These are phyloP conservation scores for Exocentrus adspersus DNA, from an alignment of 2,888 invertebrate genomes.

Conservation along the genomic window DNA sequence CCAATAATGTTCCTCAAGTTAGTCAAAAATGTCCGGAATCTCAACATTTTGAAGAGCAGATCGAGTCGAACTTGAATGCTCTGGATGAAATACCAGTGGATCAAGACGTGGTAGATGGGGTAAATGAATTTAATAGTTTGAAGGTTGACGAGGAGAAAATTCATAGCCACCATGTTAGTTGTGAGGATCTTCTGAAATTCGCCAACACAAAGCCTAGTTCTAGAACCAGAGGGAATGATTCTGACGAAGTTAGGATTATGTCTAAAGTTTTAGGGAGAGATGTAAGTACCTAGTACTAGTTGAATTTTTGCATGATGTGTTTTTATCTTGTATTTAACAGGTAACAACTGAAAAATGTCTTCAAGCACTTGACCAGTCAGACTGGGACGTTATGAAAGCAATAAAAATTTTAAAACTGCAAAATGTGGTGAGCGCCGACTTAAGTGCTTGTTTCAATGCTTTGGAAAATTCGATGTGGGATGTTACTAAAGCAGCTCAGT, in stretches of 20 bases:
- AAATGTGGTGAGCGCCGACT: constrained; percentile 60
- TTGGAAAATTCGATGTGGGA: constrained; percentile 74
- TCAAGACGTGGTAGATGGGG: constrained; percentile 53
- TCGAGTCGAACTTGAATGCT: constrained; percentile 71
- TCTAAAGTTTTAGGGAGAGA: constrained; percentile 83
- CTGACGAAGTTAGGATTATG: constrained; percentile 93
- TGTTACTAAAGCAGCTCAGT: constrained; percentile 73
- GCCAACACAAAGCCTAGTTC: constrained; percentile 86
- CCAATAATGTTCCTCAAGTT: constrained; percentile 52
- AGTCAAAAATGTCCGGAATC: constrained; percentile 61
- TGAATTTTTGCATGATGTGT: too few species aligned
- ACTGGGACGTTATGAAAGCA: constrained; percentile 90
- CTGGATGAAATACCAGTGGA: constrained; percentile 67
- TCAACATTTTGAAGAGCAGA: constrained; percentile 69
- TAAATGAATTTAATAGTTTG: constrained; percentile 29
- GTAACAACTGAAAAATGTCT: constrained; percentile 81
- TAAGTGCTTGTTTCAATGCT: constrained; percentile 65
- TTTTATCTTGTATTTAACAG: constrained; percentile 58
- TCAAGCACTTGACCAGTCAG: constrained; percentile 81
- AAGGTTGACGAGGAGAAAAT: constrained; percentile 46
- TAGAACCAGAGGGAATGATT: constrained; percentile 83
- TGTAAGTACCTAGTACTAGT: constrained; percentile 65
- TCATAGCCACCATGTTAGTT: constrained; percentile 83
- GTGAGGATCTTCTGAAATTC: constrained; percentile 90
- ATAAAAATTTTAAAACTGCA: constrained; percentile 83